Conservation (phyloP, 92 coral and sea anemone genomes). For the Montipora capitata region DNA sequence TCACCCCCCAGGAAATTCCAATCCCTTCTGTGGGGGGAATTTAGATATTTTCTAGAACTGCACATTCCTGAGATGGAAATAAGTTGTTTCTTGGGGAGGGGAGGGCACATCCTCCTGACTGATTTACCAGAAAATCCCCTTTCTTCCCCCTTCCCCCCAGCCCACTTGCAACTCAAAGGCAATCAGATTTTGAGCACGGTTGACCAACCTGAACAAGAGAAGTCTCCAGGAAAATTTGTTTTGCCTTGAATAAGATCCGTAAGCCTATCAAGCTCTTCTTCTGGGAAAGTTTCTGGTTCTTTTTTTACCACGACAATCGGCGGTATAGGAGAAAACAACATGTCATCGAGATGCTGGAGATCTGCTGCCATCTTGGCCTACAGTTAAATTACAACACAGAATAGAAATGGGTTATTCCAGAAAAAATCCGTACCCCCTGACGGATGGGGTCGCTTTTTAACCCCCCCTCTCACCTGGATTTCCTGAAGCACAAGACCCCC, state of each 20-base stretch:
- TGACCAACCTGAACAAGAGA: conserved; percentile 57
- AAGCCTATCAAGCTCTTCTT: conserved; percentile 43
- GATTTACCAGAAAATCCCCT: conserved; percentile 17
- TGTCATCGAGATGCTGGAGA: conserved; percentile 11
- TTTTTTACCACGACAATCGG: conserved; percentile 1
- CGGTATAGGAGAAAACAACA: conserved; percentile 10
- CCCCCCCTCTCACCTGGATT: no score
- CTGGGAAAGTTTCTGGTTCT: conserved; percentile 10
- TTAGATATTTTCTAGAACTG: no score
- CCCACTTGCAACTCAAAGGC: conserved; percentile 20
- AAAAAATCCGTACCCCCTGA: no score
- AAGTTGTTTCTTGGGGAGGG: conserved; percentile 1
- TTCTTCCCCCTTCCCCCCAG: conserved; percentile 17
- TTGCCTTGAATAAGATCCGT: conserved; percentile 29
- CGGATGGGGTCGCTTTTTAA: no score
- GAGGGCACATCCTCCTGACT: conserved; percentile 9
- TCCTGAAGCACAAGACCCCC: no score
- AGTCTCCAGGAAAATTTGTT: conserved; percentile 37
- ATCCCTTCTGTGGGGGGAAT: no score
- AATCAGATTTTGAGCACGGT: conserved; percentile 10
- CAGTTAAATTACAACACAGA: conserved; percentile 22
- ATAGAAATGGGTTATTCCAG: neutral
- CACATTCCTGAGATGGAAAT: conserved; percentile 12
- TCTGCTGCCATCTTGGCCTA: conserved; percentile 27
- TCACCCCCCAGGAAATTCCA: no score